Evolutionary conservation across 2,113 vertebrate genomes (phyloP).

Genomic region (Myxocyprinus asiaticus): DNA sequence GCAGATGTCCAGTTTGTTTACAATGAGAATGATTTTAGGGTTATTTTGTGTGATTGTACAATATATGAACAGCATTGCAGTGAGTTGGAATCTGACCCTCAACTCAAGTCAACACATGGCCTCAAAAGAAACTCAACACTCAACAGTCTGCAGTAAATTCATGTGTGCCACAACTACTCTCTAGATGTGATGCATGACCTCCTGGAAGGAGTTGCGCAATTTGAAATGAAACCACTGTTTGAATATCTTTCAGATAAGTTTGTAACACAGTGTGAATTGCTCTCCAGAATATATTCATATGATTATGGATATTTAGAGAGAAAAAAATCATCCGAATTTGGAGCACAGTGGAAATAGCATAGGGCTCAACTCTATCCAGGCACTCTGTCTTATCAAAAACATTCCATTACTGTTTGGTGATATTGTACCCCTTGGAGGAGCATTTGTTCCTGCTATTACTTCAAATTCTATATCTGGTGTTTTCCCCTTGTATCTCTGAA

Average conservation of each 20-base stretch:
- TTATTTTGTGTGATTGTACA: conserved; percentile 8
- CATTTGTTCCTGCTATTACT: conserved; percentile 38
- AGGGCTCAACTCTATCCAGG: conserved; percentile 41
- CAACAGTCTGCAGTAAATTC: conserved; percentile 41
- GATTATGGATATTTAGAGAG: conserved; percentile 21
- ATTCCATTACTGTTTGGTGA: conserved; percentile 55
- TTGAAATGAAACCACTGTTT: conserved; percentile 54
- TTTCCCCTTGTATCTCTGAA: conserved; percentile 38
- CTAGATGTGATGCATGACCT: conserved; percentile 53
- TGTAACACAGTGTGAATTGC: neutral
- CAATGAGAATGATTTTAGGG: conserved; percentile 34
- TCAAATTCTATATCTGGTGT: conserved; percentile 47
- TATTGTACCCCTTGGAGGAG: conserved; percentile 48
- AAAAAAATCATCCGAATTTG: conserved; percentile 54
- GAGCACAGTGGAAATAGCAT: conserved; percentile 45
- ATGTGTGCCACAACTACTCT: conserved; percentile 47
- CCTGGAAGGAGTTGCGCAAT: conserved; percentile 45
- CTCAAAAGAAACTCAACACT: conserved; percentile 38
- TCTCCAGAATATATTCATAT: too few species aligned
- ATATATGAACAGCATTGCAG: too few species aligned
- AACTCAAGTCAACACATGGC: conserved; percentile 19
- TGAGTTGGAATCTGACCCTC: too few species aligned
- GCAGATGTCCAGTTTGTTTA: conserved; percentile 34
- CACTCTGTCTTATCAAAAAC: conserved; percentile 48
- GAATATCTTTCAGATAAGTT: conserved; percentile 37